These are phyloP conservation scores for Drosophila melanosoma DNA, from an alignment of 2,888 invertebrate species.

Conservation along the genomic window DNA sequence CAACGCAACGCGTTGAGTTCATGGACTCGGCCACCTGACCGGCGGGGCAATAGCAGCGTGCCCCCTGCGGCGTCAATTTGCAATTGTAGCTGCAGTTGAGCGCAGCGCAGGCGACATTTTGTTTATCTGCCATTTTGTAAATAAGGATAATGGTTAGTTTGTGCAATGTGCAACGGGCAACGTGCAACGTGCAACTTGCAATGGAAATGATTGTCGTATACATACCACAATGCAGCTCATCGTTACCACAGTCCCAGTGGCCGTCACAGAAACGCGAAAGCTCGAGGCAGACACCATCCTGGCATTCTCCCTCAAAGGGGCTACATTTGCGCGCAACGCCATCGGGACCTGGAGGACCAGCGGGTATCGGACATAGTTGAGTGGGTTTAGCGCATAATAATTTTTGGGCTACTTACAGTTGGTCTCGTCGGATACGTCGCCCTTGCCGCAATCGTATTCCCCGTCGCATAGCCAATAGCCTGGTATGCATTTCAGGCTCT, in stretches of 20 bases:
- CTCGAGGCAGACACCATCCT: constrained; percentile 83
- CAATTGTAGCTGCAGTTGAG: constrained; percentile 89
- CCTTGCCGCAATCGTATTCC: constrained; percentile 91
- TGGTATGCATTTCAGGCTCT: constrained; percentile 90
- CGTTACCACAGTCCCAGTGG: constrained; percentile 84
- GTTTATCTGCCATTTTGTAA: constrained; percentile 72
- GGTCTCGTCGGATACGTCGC: constrained; percentile 91
- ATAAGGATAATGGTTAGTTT: constrained; percentile 5
- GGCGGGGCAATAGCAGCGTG: constrained; percentile 90
- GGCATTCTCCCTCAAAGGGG: constrained; percentile 89
- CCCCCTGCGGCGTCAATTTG: constrained; percentile 89
- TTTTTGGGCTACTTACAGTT: constrained; percentile 87
- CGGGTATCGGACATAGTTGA: constrained; percentile 14
- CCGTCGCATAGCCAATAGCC: constrained; percentile 92
- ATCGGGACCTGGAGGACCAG: constrained; percentile 84
- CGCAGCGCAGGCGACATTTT: constrained; percentile 85
- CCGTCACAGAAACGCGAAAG: constrained; percentile 85
- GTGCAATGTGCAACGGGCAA: too few relatives aligned
- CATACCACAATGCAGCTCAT: constrained; percentile 84
- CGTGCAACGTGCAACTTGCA: neutral
- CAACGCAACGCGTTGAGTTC: constrained; percentile 87
- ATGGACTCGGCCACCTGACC: constrained; percentile 87
- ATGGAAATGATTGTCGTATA: constrained; percentile 8
- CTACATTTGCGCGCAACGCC: constrained; percentile 88
- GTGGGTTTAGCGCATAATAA: constrained; percentile 24